phyloP scores from a whole-genome alignment of 1,140 invertebrate genomes.

The Sycophaga agraensis region DNA sequence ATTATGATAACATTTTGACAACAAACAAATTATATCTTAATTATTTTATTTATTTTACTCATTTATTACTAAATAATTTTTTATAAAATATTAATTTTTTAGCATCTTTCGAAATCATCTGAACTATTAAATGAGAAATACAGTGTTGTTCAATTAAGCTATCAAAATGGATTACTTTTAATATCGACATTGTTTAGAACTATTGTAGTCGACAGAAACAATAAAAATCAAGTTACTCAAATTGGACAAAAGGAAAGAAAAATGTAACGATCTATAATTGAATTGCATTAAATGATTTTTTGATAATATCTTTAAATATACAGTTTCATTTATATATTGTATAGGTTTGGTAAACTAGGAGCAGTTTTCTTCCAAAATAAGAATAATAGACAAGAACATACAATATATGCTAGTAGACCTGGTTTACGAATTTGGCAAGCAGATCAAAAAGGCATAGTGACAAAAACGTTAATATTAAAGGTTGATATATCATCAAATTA shows the following conservation, averaged over 20 bases:
- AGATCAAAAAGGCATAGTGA: slow-evolving; percentile 72
- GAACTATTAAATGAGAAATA: slow-evolving; percentile 82
- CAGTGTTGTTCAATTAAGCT: slow-evolving; percentile 82
- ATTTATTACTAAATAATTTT: no score
- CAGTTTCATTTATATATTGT: slow-evolving; percentile 21
- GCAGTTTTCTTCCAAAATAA: slow-evolving; percentile 62
- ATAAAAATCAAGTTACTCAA: slow-evolving; percentile 71
- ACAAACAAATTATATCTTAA: no score
- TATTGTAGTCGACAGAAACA: slow-evolving; percentile 71
- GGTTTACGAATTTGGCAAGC: slow-evolving; percentile 81
- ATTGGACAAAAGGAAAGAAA: slow-evolving; percentile 85
- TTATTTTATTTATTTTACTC: no score
- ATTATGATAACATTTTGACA: no score
- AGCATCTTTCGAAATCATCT: slow-evolving; percentile 82
- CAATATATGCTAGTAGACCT: slow-evolving; percentile 74
- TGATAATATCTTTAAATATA: slow-evolving; percentile 24
- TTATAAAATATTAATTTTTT: no score
- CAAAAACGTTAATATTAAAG: slow-evolving; percentile 83
- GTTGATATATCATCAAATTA: slow-evolving; percentile 47
- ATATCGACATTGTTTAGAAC: slow-evolving; percentile 79
- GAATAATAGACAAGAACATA: slow-evolving; percentile 59
- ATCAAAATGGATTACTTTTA: slow-evolving; percentile 73
- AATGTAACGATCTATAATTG: slow-evolving; percentile 59
- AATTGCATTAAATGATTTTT: slow-evolving; percentile 25
- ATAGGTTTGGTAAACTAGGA: slow-evolving; percentile 67